These are phyloP conservation scores for Hestina assimilis DNA, from an alignment of 1,140 invertebrate genomes.

Conservation along the genomic window DNA sequence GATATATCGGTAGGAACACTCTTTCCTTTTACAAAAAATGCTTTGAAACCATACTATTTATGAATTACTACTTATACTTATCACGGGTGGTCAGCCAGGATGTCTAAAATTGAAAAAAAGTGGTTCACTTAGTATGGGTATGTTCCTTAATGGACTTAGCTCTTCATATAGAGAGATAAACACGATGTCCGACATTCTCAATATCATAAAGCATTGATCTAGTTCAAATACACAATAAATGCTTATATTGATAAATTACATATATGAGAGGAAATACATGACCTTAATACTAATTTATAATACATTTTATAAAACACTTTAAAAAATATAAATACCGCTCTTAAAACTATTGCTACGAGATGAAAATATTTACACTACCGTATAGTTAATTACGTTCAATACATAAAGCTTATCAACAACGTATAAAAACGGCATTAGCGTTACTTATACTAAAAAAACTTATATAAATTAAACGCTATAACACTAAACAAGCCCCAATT, in stretches of 20 bases:
- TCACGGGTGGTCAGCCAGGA: too few species aligned
- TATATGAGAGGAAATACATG: constrained; percentile 19
- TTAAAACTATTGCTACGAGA: constrained; percentile 45
- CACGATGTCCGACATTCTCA: constrained; percentile 52
- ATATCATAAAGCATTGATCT: constrained; percentile 26
- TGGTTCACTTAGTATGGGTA: too few species aligned
- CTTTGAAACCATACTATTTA: too few species aligned
- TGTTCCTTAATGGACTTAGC: too few species aligned
- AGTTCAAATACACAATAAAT: constrained; percentile 5
- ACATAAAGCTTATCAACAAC: neutral
- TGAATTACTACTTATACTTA: too few species aligned
- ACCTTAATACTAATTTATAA: constrained; percentile 30
- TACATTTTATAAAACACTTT: constrained; percentile 43
- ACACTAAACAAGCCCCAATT: neutral
- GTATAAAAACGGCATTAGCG: neutral
- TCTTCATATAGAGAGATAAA: constrained; percentile 16
- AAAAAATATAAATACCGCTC: constrained; percentile 63
- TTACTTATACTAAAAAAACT: neutral
- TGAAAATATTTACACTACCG: constrained; percentile 64
- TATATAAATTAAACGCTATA: neutral
- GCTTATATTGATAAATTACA: constrained; percentile 4
- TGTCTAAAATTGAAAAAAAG: too few species aligned
- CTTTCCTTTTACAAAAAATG: too few species aligned
- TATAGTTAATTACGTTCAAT: constrained; percentile 22
- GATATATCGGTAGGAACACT: too few species aligned